Percentiles rank a stretch among this genome's conserved stretches.
These are phyloP conservation scores for Zosterops pallidus DNA, from an alignment of 2,113 vertebrate species.

Conservation along the genomic window DNA sequence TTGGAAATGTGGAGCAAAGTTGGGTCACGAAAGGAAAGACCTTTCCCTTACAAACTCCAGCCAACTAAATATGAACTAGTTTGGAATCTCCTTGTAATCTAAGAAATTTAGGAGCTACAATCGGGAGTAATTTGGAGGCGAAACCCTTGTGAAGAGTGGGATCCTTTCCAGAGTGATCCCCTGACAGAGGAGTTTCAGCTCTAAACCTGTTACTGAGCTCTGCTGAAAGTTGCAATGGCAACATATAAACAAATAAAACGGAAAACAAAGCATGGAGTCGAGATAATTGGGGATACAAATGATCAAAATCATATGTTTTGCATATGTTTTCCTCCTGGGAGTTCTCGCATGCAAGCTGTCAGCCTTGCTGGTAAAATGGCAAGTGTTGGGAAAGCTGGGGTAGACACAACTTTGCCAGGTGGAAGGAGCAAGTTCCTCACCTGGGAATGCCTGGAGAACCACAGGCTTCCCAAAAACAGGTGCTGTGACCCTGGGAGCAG, in stretches of 20 bases:
- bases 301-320: background rate
- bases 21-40: background rate
- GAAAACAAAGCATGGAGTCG: background rate
- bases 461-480: background rate
- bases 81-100: background rate
- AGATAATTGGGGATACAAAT: background rate
- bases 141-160: background rate
- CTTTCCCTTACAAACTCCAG: background rate
- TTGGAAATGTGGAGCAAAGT: background rate
- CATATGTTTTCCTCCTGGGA: background rate
- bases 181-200: background rate
- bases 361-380: background rate
- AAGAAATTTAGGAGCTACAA: background rate
- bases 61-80: background rate
- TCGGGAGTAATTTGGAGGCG: accelerated
- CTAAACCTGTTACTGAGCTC: background rate
- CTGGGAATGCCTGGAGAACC: background rate
- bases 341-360: background rate
- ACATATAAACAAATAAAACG: background rate
- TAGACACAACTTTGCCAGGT: accelerated
- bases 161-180: background rate
- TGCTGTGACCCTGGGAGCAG: background rate
- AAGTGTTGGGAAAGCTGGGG: background rate
- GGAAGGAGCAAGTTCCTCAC: background rate
- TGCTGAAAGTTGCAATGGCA: background rate